Evolutionary conservation across 2,888 invertebrate species (phyloP), one percentile per base, ranked within the genome.

Genomic region (Perithous albicinctus): DNA sequence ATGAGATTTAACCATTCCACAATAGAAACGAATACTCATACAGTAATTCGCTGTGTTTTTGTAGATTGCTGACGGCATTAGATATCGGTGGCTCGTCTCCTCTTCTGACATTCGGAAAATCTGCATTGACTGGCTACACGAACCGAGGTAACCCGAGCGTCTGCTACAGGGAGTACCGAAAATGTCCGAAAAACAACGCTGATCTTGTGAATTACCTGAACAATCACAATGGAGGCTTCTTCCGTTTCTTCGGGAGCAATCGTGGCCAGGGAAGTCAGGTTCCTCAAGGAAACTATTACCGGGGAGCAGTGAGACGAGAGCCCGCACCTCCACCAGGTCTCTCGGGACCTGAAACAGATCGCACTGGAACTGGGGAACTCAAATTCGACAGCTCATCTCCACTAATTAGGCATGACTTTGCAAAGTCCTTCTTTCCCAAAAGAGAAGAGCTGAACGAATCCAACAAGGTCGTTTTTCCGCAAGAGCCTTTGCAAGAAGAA

Each of bases 161-260:
- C 18, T 96, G 96, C 87, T 93, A 94, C 54, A 93, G 94, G 79
- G 96, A 96, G 8, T 97, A 97, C 89, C 95, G 96, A 0, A 94
- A 94, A 69, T 97, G 97, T 88, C 97, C 97, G 0, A 94, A 94
- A 63, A 95, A 96, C 90, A 94, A 96, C 35, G 95, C 96, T 85
- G 94, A 95, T 85, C 94, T 97, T 8, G 94, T 97, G 43, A 94
- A 96, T 90, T 97, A 97, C 90, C 93, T 97, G 67, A 97, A 97
- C 93, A 97, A 97, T 92, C 95, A 97, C 89, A 97, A 97, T 76
- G 97, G 97, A 48, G 97, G 97, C 0, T 97, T 97, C 92, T 97
- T 97, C 90, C 94, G 96, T 82, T 96, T 96, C 90, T 97, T 97
- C 89, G 95, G 80, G 23, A 86, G 79, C 48, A 43, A 63, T 46